Evolutionary conservation across 1,140 invertebrate genomes (phyloP).

Genomic region (Drosophila orosa): DNA sequence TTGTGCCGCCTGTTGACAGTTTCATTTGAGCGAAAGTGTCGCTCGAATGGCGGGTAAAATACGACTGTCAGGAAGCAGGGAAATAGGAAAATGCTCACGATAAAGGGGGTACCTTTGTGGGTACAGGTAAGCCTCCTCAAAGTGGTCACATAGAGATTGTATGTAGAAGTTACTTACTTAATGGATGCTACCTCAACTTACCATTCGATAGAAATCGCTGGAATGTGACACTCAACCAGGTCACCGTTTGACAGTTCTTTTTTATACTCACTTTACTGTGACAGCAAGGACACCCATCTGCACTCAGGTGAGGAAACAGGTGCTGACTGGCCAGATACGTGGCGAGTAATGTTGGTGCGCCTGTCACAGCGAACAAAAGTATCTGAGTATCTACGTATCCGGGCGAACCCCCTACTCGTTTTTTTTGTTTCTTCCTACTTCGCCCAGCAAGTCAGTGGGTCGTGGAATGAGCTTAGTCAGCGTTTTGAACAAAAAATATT

Average conservation of each 20-base stretch:
- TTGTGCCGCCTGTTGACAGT: slow-evolving; percentile 53
- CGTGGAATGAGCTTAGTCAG: slow-evolving; percentile 68
- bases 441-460: slow-evolving; percentile 48
- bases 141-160: background rate
- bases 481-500: slow-evolving; percentile 66
- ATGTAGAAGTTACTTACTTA: background rate
- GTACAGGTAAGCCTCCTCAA: background rate
- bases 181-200: too few species aligned
- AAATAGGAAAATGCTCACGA: slow-evolving; percentile 32
- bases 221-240: slow-evolving; percentile 4
- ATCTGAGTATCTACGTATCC: slow-evolving; percentile 35
- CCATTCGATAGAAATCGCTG: background rate
- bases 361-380: slow-evolving; percentile 25
- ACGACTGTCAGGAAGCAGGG: slow-evolving; percentile 24
- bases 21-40: slow-evolving; percentile 55
- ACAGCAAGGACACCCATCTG: slow-evolving; percentile 23
- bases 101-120: slow-evolving; percentile 6
- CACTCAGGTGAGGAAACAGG: slow-evolving; percentile 22
- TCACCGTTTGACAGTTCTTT: slow-evolving; percentile 10
- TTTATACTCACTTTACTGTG: slow-evolving; percentile 4
- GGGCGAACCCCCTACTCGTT: background rate
- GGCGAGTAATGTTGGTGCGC: slow-evolving; percentile 26
- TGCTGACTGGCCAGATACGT: slow-evolving; percentile 49
- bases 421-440: background rate
- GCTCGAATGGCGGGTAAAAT: slow-evolving; percentile 10